These are phyloP conservation scores for Perodicticus potto DNA, from an alignment of 2,797 vertebrate species.

Conservation along the genomic window DNA sequence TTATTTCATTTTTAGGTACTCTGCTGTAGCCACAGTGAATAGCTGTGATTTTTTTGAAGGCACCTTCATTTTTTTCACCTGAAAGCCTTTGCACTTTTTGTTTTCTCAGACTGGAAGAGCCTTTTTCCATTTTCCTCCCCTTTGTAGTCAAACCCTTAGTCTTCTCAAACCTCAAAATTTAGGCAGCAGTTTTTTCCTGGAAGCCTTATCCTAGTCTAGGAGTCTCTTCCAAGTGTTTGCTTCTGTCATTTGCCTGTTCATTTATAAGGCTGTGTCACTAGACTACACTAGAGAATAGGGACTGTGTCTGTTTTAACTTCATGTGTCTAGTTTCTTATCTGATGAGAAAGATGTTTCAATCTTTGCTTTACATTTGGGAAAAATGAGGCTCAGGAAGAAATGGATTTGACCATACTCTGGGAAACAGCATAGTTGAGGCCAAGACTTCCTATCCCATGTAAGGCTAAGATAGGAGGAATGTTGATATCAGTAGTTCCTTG, in stretches of 20 bases:
- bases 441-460: background rate
- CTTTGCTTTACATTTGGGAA: background rate
- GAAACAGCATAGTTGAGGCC: background rate
- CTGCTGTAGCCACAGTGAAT: background rate
- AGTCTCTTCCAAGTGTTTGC: background rate
- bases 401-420: background rate
- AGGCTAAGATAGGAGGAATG: background rate
- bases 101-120: background rate
- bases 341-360: background rate
- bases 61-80: background rate
- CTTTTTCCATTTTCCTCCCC: background rate
- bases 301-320: background rate
- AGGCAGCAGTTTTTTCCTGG: background rate
- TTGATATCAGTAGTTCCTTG: background rate
- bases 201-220: background rate
- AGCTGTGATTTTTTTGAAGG: background rate
- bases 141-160: background rate
- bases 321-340: background rate
- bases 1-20: background rate
- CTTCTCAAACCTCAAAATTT: background rate
- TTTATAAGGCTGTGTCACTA: background rate
- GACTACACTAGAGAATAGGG: background rate
- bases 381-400: background rate
- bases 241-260: background rate
- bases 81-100: background rate